Evolutionary conservation across 92 coral and sea anemone genomes (phyloP).

Genomic region (Heliopora coerulea): DNA sequence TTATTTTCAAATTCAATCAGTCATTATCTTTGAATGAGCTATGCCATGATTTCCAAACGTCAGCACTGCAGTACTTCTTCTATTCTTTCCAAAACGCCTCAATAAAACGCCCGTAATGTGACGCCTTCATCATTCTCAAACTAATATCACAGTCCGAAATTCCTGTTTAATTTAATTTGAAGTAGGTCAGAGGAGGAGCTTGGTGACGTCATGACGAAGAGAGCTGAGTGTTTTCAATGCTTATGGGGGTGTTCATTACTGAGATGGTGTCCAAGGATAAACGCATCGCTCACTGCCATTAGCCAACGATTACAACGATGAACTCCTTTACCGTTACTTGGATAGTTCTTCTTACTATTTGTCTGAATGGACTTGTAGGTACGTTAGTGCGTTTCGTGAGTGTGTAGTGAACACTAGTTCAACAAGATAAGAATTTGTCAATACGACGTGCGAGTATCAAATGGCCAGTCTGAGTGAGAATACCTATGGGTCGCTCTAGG

Average conservation of each 20-base stretch:
- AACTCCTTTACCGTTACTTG: background rate
- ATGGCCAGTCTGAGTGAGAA: constrained; percentile 24
- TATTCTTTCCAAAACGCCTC: background rate
- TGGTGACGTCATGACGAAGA: constrained; percentile 38
- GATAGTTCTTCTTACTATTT: constrained; percentile 8
- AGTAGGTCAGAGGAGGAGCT: constrained; percentile 36
- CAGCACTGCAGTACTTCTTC: background rate
- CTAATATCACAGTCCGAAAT: constrained; percentile 22
- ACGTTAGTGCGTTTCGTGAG: background rate
- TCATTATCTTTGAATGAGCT: background rate
- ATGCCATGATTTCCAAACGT: background rate
- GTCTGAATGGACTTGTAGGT: constrained; percentile 5
- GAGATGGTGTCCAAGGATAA: constrained; percentile 32
- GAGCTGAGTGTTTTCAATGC: constrained; percentile 10
- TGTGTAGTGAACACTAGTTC: background rate
- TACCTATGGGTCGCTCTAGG: constrained; percentile 36
- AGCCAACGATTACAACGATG: constrained; percentile 5
- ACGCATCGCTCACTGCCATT: constrained; percentile 19
- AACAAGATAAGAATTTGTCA: constrained; percentile 6
- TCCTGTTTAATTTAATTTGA: constrained; percentile 38
- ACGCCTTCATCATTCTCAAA: background rate
- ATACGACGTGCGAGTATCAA: constrained; percentile 34
- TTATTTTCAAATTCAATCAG: constrained; percentile 7
- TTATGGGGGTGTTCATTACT: constrained; percentile 22
- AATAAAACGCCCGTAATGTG: background rate